A percentile compares a stretch with the other conserved stretches of the same genome.
Evolutionary conservation across 2,797 vertebrate species (phyloP).

Genomic region (Parotocinclus haroldoi): DNA sequence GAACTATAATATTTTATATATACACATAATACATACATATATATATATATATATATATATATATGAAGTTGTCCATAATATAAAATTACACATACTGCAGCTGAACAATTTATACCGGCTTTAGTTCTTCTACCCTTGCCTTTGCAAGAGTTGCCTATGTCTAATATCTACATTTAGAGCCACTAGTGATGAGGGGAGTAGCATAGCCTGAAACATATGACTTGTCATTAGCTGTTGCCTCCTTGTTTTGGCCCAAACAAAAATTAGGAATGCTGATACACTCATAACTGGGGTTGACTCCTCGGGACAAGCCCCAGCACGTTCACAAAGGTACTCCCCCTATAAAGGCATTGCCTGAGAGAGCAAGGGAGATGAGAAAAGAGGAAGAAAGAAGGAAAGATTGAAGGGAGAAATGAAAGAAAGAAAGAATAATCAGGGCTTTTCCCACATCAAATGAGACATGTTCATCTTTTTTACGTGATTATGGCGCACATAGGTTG

Average conservation of each 20-base stretch:
- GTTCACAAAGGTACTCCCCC: slow-evolving; percentile 60
- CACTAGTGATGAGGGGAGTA: background rate
- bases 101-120: too few species aligned
- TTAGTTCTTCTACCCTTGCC: too few species aligned
- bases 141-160: background rate
- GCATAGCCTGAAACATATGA: slow-evolving; percentile 57
- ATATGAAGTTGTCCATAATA: too few species aligned
- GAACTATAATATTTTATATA: too few species aligned
- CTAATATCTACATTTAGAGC: slow-evolving; percentile 10
- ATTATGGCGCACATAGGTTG: slow-evolving; percentile 72
- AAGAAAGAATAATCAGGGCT: slow-evolving; percentile 63
- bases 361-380: slow-evolving; percentile 29
- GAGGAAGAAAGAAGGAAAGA: slow-evolving; percentile 52
- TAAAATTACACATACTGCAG: too few species aligned
- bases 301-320: slow-evolving; percentile 64
- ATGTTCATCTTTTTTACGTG: slow-evolving; percentile 75
- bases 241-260: slow-evolving; percentile 71
- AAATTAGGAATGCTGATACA: slow-evolving; percentile 78
- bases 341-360: slow-evolving; percentile 50
- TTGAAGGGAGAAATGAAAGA: slow-evolving; percentile 51
- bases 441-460: slow-evolving; percentile 78
- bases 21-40: too few species aligned
- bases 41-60: too few species aligned
- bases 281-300: slow-evolving; percentile 74
- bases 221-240: slow-evolving; percentile 68